These are phyloP conservation scores for Drosophila rubida DNA, from an alignment of 2,888 invertebrate genomes.

Conservation along the genomic window DNA sequence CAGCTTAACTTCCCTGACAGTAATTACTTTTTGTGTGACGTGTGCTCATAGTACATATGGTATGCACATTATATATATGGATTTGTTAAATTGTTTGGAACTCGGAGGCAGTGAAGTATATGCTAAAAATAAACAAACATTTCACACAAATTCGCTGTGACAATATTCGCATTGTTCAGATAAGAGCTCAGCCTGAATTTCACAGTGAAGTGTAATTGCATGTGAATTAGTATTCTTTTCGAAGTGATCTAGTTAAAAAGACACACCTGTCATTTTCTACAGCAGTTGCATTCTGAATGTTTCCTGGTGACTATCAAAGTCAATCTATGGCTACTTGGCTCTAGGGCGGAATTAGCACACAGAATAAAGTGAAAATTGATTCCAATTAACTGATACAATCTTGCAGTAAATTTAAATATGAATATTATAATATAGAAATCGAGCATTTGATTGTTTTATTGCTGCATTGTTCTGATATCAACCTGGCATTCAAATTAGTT, in stretches of 20 bases:
- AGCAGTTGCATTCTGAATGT: background rate
- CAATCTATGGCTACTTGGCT: background rate
- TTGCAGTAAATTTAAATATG: background rate
- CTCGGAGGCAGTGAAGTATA: background rate
- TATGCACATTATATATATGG: background rate
- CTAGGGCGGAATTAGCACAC: background rate
- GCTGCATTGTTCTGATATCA: conserved; percentile 4
- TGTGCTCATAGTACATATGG: background rate
- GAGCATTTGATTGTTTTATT: background rate
- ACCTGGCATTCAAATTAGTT: conserved; percentile 42
- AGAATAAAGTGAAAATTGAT: background rate
- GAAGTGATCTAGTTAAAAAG: background rate
- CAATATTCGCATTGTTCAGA: background rate
- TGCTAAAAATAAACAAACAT: background rate
- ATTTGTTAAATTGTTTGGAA: background rate
- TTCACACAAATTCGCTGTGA: background rate
- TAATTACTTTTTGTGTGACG: conserved; percentile 5
- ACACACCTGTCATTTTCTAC: background rate
- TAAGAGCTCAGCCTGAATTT: background rate
- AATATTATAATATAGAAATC: background rate
- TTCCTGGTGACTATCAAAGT: background rate
- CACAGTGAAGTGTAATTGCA: background rate
- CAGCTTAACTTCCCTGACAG: conserved; percentile 6
- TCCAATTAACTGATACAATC: conserved; percentile 12
- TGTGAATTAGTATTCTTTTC: background rate